Evolutionary conservation across 2,888 invertebrate genomes (phyloP), one percentile per base, ranked within the genome.

Genomic region (Autographa gamma): DNA sequence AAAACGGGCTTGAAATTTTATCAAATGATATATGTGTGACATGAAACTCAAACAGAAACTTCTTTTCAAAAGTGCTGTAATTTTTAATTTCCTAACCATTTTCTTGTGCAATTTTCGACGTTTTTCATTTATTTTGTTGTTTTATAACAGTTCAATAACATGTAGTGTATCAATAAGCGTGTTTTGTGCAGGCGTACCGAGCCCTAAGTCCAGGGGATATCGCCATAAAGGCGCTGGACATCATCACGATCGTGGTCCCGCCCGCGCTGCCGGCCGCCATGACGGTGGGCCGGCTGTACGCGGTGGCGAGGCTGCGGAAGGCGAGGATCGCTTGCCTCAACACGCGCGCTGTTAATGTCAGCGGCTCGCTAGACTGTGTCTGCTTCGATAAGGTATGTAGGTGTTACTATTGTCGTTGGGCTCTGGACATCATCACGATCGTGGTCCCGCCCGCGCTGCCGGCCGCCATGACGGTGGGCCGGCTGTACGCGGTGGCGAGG

Each of bases 261-360:
- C 99, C 99, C 0, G 99, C 99, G 0, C 93, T 99, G 60, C 99
- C 99, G 1, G 99, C 99, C 56, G 99, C 99, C 72, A 99, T 99
- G 99, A 99, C 99, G 0, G 98, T 99, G 2, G 99, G 99, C 0
- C 97, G 98, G 2, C 96, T 98, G 85, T 98, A 99, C 91, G 99
- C 99, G 0, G 99, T 99, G 88, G 96, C 96, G 66, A 96, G 99
- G 11, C 96, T 99, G 61, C 97, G 98, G 90, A 96, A 96, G 54
- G 97, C 97, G 60, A 94, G 97, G 62, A 98, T 99, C 68, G 98
- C 98, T 88, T 99, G 99, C 89, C 98, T 99, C 79, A 98, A 98
- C 85, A 99, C 99, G 0, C 96, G 99, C 13, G 97, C 98, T 0
- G 99, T 99, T 79, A 99, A 99, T 88, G 98, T 99, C 25, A 98